Conservation (phyloP, 2,888 invertebrate genomes). For the Dasysyrphus albostriatus region DNA sequence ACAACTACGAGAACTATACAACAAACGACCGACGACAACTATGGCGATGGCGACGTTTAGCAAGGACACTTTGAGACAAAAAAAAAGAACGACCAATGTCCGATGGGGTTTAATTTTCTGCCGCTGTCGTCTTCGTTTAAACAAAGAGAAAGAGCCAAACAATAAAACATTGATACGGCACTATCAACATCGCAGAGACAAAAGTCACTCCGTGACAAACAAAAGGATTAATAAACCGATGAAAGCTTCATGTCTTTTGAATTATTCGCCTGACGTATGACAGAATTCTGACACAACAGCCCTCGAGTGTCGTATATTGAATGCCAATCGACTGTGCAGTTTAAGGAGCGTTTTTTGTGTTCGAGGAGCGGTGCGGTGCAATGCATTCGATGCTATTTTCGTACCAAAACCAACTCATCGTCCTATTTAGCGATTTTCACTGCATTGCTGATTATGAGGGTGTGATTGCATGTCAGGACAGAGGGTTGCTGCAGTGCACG, state of each 20-base stretch:
- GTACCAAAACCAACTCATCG: slow-evolving; percentile 16
- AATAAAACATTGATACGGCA: slow-evolving; percentile 56
- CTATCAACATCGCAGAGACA: slow-evolving; percentile 28
- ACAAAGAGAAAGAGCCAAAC: slow-evolving; percentile 44
- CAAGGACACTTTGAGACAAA: slow-evolving; percentile 59
- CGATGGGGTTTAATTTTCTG: slow-evolving; percentile 17
- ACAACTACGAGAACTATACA: neutral
- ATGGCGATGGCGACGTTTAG: slow-evolving; percentile 25
- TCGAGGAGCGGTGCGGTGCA: neutral
- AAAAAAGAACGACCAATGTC: slow-evolving; percentile 27
- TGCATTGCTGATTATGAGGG: slow-evolving; percentile 35
- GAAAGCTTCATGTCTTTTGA: slow-evolving; percentile 36
- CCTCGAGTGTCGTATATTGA: slow-evolving; percentile 29
- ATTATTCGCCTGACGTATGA: slow-evolving; percentile 48
- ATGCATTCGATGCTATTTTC: slow-evolving; percentile 19
- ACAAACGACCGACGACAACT: neutral
- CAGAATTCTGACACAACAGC: slow-evolving; percentile 40
- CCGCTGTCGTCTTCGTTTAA: slow-evolving; percentile 30
- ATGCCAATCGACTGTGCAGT: slow-evolving; percentile 38
- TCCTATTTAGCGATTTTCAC: slow-evolving; percentile 23
- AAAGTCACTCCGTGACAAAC: slow-evolving; percentile 37
- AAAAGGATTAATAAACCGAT: slow-evolving; percentile 57
- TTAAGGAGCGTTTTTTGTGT: neutral
- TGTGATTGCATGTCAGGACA: slow-evolving; percentile 55
- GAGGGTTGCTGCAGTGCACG: neutral